Evolutionary conservation across 2,113 vertebrate species (phyloP), one percentile per base, ranked within the genome.

Genomic region (Cyphomyrus discorhynchus): DNA sequence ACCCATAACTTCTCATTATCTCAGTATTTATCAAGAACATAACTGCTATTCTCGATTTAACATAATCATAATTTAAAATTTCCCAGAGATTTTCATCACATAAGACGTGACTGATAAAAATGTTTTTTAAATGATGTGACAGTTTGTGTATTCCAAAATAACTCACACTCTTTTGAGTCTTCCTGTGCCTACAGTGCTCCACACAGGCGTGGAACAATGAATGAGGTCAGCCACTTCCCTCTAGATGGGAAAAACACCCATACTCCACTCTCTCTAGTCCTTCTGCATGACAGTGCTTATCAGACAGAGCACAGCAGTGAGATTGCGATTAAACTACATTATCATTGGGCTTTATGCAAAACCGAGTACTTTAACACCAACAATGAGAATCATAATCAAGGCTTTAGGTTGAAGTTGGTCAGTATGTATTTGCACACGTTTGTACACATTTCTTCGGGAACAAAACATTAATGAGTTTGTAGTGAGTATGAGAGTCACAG

Each of bases 201-300:
- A n/a, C 46, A 31, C n/a, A 15, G 46, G 15, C 11, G 1, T 86
- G 82, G 92, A 93, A 92, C 93, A 91, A 94, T 89, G 91, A 94
- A 93, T 94, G 92, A 90, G 93, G 93, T 94, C 94, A 92, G 92
- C 92, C 90, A 91, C 94, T 94, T 92, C 49, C 39, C 94, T 95
- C 91, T 92, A 91, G 93, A 87, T 91, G 94, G 92, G 93, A 93
- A 93, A 91, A 90, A 91, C 93, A 95, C 94, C 95, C 94, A 95
- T 94, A 95, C 93, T 94, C 62, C 91, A 89, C 91, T 53, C 89
- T 92, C 93, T 93, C 91, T 90, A 74, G 88, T 93, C 93, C 93
- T 91, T 19, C 94, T 13, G 49, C 92, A 15, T 93, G 94, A 91
- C 93, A 93, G 94, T 93, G 93, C 47, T 89, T 17, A 39, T 77